Evolutionary conservation across 2,888 invertebrate genomes (phyloP), one percentile per base, ranked within the genome.

Genomic region (Leucoma salicis): DNA sequence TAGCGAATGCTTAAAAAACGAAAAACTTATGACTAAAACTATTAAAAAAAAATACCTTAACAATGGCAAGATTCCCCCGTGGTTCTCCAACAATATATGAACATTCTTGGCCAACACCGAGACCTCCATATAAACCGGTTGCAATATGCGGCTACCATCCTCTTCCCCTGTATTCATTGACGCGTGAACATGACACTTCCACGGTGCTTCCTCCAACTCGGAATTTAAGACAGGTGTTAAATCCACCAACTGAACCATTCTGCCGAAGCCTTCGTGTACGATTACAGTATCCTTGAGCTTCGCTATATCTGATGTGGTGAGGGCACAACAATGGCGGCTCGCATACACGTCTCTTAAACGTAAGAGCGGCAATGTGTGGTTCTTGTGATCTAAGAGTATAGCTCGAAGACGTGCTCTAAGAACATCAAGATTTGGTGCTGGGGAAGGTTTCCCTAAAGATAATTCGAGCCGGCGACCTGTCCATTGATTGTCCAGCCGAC

Each of bases 321-420:
- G 88, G 0, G 94, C 93, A 50, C 94, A 93, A 75, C 95, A 93
- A 69, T 94, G 95, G 6, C 96, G 92, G 58, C 94, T 94, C 56
- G 96, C 96, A 73, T 95, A 95, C 46, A 96, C 91, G 71, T 97
- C 95, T 35, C 96, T 92, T 53, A 97, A 93, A 65, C 95, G 94
- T 60, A 96, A 93, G 0, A 97, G 84, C 0, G 96, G 96, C 57
- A 97, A 44, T 39, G 92, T 91, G 67, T 93, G 91, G 2, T 93
- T 92, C 14, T 94, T 94, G 28, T 95, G 95, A 69, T 96, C 95
- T 70, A 94, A 83, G 12, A 97, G 88, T 27, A 96, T 84, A 43
- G 94, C 92, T 1, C 95, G 90, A 1, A 96, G 93, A 61, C 96
- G 93, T 0, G 93, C 92, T 49, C 93, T 82, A 4, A 94, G 82